Evolutionary conservation across 2,888 invertebrate species (phyloP).

Genomic region (Notocelia uddmanniana): DNA sequence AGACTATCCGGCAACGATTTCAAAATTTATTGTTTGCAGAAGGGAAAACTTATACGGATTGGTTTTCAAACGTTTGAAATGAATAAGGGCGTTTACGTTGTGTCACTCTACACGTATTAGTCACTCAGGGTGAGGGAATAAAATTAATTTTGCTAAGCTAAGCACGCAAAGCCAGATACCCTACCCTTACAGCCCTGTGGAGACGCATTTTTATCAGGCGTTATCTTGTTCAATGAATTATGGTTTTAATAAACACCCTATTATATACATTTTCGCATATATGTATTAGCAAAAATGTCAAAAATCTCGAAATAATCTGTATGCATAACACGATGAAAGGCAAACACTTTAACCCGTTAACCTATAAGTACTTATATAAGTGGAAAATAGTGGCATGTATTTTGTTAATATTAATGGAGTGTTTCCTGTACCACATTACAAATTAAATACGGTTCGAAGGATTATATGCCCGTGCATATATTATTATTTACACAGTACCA

Average conservation of each 20-base stretch:
- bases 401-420: neutral
- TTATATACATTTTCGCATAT: too few relatives aligned
- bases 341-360: neutral
- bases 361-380: too few relatives aligned
- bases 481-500: neutral
- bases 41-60: constrained; percentile 59
- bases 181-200: constrained; percentile 52
- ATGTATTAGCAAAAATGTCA: too few relatives aligned
- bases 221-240: constrained; percentile 22
- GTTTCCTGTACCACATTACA: neutral
- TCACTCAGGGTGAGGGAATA: constrained; percentile 56
- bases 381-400: neutral
- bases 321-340: neutral
- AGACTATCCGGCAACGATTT: constrained; percentile 58
- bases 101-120: constrained; percentile 57
- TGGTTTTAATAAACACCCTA: constrained; percentile 17
- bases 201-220: constrained; percentile 49
- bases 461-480: neutral
- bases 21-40: constrained; percentile 69
- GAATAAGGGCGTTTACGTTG: constrained; percentile 37
- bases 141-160: constrained; percentile 63
- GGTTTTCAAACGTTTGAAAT: constrained; percentile 33
- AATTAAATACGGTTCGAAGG: neutral
- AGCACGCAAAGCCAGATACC: constrained; percentile 60
- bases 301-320: neutral